Conservation (phyloP, 2,113 vertebrate genomes). For the Antechinus flavipes region DNA sequence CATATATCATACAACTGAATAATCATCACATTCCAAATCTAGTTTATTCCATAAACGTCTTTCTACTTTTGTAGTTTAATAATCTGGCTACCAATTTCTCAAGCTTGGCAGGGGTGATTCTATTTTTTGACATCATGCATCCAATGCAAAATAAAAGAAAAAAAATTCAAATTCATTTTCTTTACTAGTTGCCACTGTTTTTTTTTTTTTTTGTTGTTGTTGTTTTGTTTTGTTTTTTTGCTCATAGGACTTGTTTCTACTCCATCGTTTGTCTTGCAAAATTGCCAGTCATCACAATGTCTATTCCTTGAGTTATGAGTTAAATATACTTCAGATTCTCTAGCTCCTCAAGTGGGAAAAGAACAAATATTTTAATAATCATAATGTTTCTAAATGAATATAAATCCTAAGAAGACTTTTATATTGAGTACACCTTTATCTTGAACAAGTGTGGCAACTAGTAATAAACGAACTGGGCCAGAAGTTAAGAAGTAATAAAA, state of each 20-base stretch:
- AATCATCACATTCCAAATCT: background rate
- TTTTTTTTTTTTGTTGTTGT: background rate
- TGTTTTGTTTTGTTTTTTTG: too few relatives aligned
- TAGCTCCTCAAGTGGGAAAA: background rate
- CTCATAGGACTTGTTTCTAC: background rate
- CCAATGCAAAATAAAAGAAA: background rate
- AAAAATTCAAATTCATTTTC: background rate
- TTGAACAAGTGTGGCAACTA: background rate
- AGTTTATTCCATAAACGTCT: background rate
- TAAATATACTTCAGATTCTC: background rate
- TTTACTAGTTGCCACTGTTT: background rate
- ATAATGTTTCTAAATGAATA: background rate
- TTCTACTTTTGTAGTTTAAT: background rate
- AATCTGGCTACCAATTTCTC: background rate
- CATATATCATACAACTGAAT: background rate
- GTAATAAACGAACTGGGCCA: background rate
- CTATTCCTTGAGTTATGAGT: background rate
- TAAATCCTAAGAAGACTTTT: background rate
- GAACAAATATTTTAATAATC: background rate
- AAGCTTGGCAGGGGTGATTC: background rate
- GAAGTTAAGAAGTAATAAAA: background rate
- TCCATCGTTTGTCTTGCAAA: background rate
- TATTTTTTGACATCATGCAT: background rate
- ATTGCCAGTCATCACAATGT: background rate
- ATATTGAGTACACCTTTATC: background rate